phyloP scores from a whole-genome alignment of 1,140 invertebrate species.

The Sitobion miscanthi region DNA sequence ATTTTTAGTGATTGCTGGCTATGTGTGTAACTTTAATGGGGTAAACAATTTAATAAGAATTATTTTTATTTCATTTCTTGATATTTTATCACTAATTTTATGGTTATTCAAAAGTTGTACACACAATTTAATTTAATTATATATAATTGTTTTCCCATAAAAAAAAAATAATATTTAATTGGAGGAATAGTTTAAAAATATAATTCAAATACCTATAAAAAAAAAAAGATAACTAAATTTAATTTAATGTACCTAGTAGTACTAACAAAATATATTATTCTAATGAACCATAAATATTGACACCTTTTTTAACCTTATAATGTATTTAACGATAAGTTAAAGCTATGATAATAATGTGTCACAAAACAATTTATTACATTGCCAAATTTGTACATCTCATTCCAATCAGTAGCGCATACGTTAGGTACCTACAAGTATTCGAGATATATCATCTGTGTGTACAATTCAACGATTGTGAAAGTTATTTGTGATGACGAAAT shows the following conservation, averaged over 20 bases:
- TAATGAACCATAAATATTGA: background rate
- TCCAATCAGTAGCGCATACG: background rate
- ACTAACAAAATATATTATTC: background rate
- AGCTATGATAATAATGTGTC: background rate
- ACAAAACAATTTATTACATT: background rate
- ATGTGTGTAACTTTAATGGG: background rate
- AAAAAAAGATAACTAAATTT: background rate
- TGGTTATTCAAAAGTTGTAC: conserved; percentile 1
- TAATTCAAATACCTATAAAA: conserved; percentile 3
- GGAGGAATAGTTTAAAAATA: background rate
- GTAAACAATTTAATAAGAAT: conserved; percentile 7
- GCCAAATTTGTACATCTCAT: background rate
- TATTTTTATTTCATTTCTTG: background rate
- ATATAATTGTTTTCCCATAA: background rate
- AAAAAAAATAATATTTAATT: conserved; percentile 5
- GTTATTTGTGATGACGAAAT: background rate
- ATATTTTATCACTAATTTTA: background rate
- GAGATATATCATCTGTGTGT: background rate
- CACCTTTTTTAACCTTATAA: background rate
- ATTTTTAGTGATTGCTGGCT: background rate
- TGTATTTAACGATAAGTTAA: background rate
- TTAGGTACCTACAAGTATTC: background rate
- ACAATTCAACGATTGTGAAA: background rate
- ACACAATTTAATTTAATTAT: conserved; percentile 17
- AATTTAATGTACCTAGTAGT: background rate